Percentiles rank a stretch among this genome's conserved stretches.
These are phyloP conservation scores for Scaptomyza pallida DNA, from an alignment of 1,140 invertebrate genomes.

Conservation along the genomic window DNA sequence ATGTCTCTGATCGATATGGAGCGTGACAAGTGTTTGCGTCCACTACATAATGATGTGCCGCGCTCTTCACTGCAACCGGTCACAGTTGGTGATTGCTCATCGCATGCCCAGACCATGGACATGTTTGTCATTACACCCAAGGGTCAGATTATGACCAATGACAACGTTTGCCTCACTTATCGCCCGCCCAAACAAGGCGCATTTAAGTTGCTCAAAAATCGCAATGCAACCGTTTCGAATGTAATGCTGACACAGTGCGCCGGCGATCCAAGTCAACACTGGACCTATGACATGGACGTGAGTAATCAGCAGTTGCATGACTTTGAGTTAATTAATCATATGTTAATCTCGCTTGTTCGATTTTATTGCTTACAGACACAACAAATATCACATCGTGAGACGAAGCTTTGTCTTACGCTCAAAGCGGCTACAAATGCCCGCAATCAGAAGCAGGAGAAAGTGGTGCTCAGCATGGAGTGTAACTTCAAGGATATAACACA, in stretches of 20 bases:
- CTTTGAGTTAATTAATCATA: not conserved
- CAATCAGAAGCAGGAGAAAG: conserved; percentile 64
- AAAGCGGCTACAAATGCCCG: conserved; percentile 65
- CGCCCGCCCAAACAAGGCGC: conserved; percentile 60
- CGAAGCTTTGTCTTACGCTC: conserved; percentile 75
- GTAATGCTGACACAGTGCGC: conserved; percentile 71
- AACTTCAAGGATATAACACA: conserved; percentile 79
- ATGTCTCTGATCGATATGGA: conserved; percentile 69
- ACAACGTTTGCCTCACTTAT: conserved; percentile 79
- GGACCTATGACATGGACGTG: conserved; percentile 82
- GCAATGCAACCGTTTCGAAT: conserved; percentile 71
- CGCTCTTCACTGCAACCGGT: conserved; percentile 85
- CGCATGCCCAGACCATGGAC: conserved; percentile 86
- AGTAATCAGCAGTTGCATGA: conserved; percentile 35
- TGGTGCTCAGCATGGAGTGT: conserved; percentile 73
- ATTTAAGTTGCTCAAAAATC: conserved; percentile 64
- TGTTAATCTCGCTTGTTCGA: not conserved
- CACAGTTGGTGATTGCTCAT: conserved; percentile 84
- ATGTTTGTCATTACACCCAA: conserved; percentile 90
- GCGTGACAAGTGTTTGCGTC: conserved; percentile 72
- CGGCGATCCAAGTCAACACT: conserved; percentile 62
- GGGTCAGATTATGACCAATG: conserved; percentile 85
- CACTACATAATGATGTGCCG: conserved; percentile 59
- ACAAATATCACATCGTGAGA: conserved; percentile 72
- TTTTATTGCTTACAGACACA: conserved; percentile 64